Evolutionary conservation across 2,797 vertebrate genomes (phyloP), one percentile per base, ranked within the genome.

Genomic region (Malurus splendens): DNA sequence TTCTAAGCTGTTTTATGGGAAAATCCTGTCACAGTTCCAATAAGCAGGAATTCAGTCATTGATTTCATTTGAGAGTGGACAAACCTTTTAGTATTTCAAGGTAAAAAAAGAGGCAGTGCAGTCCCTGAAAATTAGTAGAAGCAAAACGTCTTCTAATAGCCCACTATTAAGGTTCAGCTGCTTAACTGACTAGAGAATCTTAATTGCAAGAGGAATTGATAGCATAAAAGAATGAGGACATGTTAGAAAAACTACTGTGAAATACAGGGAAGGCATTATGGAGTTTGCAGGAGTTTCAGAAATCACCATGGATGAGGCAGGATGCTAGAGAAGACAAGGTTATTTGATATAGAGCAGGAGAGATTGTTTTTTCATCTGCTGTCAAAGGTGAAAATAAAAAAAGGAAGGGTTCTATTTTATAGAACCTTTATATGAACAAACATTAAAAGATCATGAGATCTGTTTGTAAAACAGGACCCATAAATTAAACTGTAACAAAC

Each of bases 341-440:
- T 54, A 32, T 60, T 74, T 42, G 8, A 83, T 17, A 11, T 2
- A 65, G 16, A 20, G 12, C 24, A 9, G 6, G 6, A 67, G 10
- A 28, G 6, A 54, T 9, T 57, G n/a, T 14, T 56, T 10, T 22
- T 77, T 92, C 6, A 9, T 27, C 32, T 45, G 6, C 27, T 57
- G 11, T 20, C 10, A 50, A 80, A 72, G 10, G 3, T 27, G 2
- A 28, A 32, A 27, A 32, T 27, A 45, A 18, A 10, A 20, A 64
- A 32, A 25, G 4, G 4, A 2, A 2, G 1, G 2, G 0, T 22
- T 61, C 8, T 48, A 17, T 44, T 82, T 70, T n/a, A n/a, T n/a
- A n/a, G n/a, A n/a, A n/a, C n/a, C 28, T 45, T 68, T 48, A 23
- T 47, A 65, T 30, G 22, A 70, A 74, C 7, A 85, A 73, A 55